Percentiles rank a stretch among this genome's conserved stretches.
These are phyloP conservation scores for Papilio machaon DNA, from an alignment of 1,140 invertebrate genomes.

Conservation along the genomic window DNA sequence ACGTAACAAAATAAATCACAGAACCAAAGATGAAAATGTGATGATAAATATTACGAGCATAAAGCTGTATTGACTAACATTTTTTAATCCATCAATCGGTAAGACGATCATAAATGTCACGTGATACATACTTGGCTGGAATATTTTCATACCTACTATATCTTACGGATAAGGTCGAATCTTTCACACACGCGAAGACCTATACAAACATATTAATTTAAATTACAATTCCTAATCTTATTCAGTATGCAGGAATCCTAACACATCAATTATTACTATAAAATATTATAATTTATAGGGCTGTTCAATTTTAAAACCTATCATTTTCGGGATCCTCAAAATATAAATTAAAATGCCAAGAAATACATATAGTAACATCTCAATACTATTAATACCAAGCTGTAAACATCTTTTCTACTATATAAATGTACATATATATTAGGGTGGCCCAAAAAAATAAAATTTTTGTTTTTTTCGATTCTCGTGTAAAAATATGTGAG, in stretches of 20 bases:
- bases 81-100: not conserved
- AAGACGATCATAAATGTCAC: not conserved
- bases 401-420: not conserved
- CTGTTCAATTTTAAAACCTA: slow-evolving; percentile 11
- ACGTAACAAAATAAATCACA: slow-evolving; percentile 24
- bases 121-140: not conserved
- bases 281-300: not conserved
- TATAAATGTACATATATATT: too few species aligned
- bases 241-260: not conserved
- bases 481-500: too few species aligned
- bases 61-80: not conserved
- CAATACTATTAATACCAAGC: not conserved
- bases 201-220: not conserved
- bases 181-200: not conserved
- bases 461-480: too few species aligned
- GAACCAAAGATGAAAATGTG: not conserved
- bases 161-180: not conserved
- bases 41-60: not conserved
- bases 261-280: not conserved
- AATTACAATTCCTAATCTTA: not conserved
- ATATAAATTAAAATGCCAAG: not conserved
- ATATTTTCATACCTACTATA: not conserved
- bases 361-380: not conserved
- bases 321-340: not conserved
- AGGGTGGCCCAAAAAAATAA: too few species aligned